Conservation (phyloP, 2,888 invertebrate species). For the Ornithoptera alexandrae region DNA sequence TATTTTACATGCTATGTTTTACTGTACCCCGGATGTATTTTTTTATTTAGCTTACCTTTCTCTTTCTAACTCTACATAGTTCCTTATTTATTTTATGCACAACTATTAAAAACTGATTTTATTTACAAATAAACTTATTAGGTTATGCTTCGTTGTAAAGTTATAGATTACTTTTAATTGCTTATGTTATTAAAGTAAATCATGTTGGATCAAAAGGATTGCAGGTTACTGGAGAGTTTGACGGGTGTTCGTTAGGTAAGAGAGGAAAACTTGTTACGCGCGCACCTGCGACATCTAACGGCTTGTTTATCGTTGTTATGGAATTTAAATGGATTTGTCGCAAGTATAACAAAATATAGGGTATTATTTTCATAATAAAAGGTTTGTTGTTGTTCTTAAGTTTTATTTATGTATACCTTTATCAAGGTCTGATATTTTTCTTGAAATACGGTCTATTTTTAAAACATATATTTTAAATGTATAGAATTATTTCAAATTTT, state of each 20-base stretch:
- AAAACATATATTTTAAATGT: too few relatives aligned
- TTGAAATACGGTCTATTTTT: too few relatives aligned
- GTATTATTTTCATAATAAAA: neutral
- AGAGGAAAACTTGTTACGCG: constrained; percentile 15
- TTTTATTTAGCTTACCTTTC: too few relatives aligned
- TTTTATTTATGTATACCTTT: neutral
- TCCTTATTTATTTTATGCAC: too few relatives aligned
- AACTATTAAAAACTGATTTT: too few relatives aligned
- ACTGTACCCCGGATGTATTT: too few relatives aligned
- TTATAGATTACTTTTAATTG: neutral
- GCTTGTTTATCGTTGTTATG: constrained; percentile 2
- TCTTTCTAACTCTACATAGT: too few relatives aligned
- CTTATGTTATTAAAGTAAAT: constrained; percentile 7
- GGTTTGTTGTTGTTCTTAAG: neutral
- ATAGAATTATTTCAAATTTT: too few relatives aligned
- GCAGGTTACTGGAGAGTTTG: neutral
- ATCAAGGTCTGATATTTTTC: too few relatives aligned
- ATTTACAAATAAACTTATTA: too few relatives aligned
- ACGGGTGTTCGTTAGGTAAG: constrained; percentile 4
- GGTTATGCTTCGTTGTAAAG: too few relatives aligned
- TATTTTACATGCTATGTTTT: too few relatives aligned
- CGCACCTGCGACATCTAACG: constrained; percentile 17
- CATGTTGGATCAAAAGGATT: constrained; percentile 9
- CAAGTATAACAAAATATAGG: neutral
- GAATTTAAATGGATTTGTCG: neutral